Percentiles rank a stretch among this genome's conserved stretches.
Conservation (phyloP, 2,113 vertebrate genomes). For the Ctenodactylus gundi region DNA sequence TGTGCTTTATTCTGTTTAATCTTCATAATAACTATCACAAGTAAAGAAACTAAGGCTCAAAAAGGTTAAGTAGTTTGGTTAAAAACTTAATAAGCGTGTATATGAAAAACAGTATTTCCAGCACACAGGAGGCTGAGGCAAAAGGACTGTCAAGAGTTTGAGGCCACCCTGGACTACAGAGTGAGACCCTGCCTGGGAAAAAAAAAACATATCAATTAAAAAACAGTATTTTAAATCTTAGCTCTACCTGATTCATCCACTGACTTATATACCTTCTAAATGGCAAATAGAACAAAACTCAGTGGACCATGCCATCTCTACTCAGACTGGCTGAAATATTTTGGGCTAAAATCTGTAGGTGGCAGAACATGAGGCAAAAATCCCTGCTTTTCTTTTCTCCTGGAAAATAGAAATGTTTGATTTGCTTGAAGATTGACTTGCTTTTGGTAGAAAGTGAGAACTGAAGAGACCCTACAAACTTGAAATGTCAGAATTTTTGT, state of each 20-base stretch:
- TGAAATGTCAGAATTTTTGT: neutral
- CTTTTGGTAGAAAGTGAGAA: neutral
- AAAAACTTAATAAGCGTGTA: neutral
- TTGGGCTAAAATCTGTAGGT: neutral
- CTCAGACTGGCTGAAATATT: neutral
- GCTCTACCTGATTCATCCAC: neutral
- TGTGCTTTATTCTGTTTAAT: neutral
- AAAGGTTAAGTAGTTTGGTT: neutral
- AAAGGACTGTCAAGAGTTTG: too few relatives aligned
- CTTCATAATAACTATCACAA: neutral
- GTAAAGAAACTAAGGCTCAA: neutral
- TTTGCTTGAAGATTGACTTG: neutral
- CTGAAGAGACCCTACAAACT: neutral
- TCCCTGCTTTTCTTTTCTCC: neutral
- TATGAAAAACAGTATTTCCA: conserved; percentile 1
- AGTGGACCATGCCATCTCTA: neutral
- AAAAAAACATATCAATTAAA: too few relatives aligned
- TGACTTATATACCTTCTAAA: neutral
- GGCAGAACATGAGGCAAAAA: neutral
- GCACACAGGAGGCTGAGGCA: too few relatives aligned
- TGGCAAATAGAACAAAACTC: neutral
- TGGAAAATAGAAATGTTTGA: neutral
- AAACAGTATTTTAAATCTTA: neutral
- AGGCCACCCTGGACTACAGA: too few relatives aligned
- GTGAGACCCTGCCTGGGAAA: too few relatives aligned